Evolutionary conservation across 64 coral and sea anemone species (phyloP), one percentile per base, ranked within the genome.

Genomic region (Montipora cactus): DNA sequence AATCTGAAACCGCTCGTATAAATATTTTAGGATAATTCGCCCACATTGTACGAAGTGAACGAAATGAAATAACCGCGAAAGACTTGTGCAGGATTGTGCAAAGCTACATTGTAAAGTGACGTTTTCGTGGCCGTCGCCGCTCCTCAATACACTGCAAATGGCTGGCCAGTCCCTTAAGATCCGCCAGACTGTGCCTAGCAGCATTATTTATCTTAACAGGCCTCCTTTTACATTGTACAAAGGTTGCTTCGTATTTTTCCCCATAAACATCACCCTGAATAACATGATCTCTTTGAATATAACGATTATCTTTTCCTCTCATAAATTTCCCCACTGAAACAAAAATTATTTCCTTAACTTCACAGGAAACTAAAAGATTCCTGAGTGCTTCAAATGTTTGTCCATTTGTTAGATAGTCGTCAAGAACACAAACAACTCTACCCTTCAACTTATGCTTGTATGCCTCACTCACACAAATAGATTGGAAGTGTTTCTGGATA

Each of bases 361-460:
- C 0, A 59, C 93, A 94, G 8, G 78, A 49, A 74, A 94, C 79
- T 7, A 94, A 51, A 9, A 94, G 53, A 62, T 94, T 94, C 49
- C 93, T 8, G 1, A 94, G 48, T 3, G 57, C 53, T 53, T 94
- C 93, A 45, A 94, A 94, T 0, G 87, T 94, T 20, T 84, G 89
- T 0, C 59, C 79, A 69, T 57, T 13, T 4, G 14, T 94, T 0
- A 94, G 11, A n/a, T 90, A 94, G 66, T 94, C 93, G 51, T 94
- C 93, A 7, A 94, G 5, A 7, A 94, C 93, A 84, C 93, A 94
- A 6, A 94, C 87, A 67, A 90, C 93, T 58, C 93, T 94, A n/a
- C 79, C 78, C 15, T 55, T 78, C 0, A 94, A 57, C 82, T 94
- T 94, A 6, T 45, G 14, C 28, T 12, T 77, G 70, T 94, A 94